Evolutionary conservation across 35 echinoderm and acorn worm species (phyloP).

Genomic region (Patiria miniata): DNA sequence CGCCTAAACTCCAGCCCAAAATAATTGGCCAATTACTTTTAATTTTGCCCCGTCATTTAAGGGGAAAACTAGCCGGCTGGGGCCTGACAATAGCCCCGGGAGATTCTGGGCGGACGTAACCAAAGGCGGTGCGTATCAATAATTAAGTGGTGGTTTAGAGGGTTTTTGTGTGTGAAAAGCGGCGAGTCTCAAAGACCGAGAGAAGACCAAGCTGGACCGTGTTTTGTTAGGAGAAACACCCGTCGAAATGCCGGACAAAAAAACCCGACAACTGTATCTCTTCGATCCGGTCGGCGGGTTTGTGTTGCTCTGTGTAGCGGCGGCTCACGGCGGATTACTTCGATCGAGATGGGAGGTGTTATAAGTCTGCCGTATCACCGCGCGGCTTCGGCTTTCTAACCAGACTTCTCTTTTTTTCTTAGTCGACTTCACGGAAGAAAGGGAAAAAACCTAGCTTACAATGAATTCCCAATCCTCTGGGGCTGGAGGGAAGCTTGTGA

Average conservation of each 20-base stretch:
- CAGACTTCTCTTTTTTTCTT: too few species aligned
- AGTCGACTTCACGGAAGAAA: too few species aligned
- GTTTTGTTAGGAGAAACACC: conserved; percentile 22
- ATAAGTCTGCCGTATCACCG: conserved; percentile 9
- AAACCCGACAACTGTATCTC: not conserved
- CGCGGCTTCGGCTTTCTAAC: not conserved
- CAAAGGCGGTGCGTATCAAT: not conserved
- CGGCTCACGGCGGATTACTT: conserved; percentile 10
- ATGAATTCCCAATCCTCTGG: not conserved
- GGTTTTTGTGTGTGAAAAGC: not conserved
- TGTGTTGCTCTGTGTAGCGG: not conserved
- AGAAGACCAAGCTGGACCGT: not conserved
- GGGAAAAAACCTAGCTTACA: too few species aligned
- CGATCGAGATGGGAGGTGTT: conserved; percentile 7
- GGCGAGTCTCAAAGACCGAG: not conserved
- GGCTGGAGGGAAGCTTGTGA: not conserved
- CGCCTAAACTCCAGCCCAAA: conserved; percentile 22
- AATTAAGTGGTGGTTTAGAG: not conserved
- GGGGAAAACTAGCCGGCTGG: conserved; percentile 1
- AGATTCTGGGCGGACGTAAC: not conserved
- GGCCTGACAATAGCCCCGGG: not conserved
- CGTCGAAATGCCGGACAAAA: conserved; percentile 20
- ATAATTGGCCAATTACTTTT: conserved; percentile 32
- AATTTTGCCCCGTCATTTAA: conserved; percentile 23
- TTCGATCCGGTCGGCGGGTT: not conserved